Conservation (phyloP, 2,113 vertebrate species). For the Diglossa brunneiventris region DNA sequence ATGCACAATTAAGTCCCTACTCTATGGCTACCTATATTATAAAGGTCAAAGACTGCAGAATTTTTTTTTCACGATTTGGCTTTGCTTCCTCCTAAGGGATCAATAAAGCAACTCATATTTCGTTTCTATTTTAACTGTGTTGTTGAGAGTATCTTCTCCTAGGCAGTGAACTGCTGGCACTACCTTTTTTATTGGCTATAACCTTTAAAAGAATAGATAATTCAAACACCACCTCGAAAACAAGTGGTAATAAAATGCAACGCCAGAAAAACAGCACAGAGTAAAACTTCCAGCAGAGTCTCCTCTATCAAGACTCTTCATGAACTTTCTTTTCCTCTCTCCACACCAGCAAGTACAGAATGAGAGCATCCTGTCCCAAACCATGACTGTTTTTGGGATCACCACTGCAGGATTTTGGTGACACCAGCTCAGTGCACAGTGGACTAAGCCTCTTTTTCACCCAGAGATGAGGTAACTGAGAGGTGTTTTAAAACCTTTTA, state of each 20-base stretch:
- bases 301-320: not conserved
- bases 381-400: not conserved
- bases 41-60: not conserved
- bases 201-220: not conserved
- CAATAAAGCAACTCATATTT: conserved; percentile 38
- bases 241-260: not conserved
- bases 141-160: not conserved
- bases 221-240: not conserved
- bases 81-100: conserved; percentile 5
- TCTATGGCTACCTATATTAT: not conserved
- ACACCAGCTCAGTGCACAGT: not conserved
- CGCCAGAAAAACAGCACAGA: not conserved
- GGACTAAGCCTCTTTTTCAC: not conserved
- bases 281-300: not conserved
- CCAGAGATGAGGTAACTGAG: not conserved
- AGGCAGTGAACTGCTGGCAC: not conserved
- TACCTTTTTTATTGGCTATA: not conserved
- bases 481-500: not conserved
- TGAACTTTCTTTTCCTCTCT: not conserved
- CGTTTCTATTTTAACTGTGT: not conserved
- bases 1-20: not conserved
- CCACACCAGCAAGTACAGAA: not conserved
- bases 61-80: not conserved
- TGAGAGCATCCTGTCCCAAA: not conserved
- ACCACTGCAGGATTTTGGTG: not conserved